Evolutionary conservation across 2,113 vertebrate genomes (phyloP).

Genomic region (Pholis gunnellus): DNA sequence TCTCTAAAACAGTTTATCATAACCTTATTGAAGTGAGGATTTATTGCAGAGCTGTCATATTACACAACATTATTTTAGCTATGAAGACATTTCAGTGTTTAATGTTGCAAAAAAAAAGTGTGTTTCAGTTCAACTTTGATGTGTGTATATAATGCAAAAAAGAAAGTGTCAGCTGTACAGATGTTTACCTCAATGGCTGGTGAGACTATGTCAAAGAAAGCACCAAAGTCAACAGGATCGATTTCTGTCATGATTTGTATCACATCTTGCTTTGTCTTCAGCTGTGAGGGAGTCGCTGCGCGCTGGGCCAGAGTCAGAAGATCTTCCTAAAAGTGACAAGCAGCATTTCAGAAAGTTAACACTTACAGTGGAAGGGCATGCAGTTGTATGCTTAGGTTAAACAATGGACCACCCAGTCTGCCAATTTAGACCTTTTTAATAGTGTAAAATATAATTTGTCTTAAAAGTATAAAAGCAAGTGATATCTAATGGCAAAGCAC

Average conservation of each 20-base stretch:
- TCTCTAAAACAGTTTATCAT: neutral
- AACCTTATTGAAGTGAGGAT: neutral
- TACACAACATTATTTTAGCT: neutral
- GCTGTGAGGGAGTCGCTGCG: slow-evolving; percentile 50
- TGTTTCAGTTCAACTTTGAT: neutral
- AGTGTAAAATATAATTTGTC: neutral
- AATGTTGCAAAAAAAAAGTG: neutral
- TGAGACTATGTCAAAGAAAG: slow-evolving; percentile 73
- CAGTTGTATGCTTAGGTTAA: neutral
- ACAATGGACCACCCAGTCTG: neutral
- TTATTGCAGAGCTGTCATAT: neutral
- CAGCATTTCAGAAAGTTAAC: slow-evolving; percentile 3
- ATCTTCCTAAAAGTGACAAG: slow-evolving; percentile 50
- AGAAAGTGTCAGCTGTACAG: neutral
- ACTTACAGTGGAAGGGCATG: neutral
- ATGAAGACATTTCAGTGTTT: neutral
- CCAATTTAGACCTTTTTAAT: neutral
- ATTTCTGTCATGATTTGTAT: slow-evolving; percentile 62
- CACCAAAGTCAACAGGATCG: slow-evolving; percentile 41
- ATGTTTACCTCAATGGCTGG: slow-evolving; percentile 66
- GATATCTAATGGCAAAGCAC: neutral
- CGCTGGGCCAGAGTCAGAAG: slow-evolving; percentile 65
- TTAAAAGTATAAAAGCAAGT: neutral
- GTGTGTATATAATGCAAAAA: neutral
- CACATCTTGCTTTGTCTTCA: slow-evolving; percentile 33